Evolutionary conservation across 1,140 invertebrate genomes (phyloP).

Genomic region (Orchesella cincta): DNA sequence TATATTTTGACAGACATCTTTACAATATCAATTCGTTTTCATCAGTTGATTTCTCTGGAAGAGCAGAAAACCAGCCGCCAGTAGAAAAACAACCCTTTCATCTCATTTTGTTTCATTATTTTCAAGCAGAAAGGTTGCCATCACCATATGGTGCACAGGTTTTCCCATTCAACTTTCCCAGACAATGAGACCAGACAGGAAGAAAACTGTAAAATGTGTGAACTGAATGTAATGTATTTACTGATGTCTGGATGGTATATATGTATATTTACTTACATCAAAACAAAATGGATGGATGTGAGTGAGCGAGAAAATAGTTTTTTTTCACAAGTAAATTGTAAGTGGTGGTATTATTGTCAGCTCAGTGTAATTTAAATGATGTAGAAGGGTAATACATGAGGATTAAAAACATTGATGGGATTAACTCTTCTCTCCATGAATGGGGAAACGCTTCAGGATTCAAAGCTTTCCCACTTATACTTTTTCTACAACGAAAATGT

Average conservation of each 20-base stretch:
- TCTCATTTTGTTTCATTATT: too few relatives aligned
- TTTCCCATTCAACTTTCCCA: neutral
- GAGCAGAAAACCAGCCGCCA: too few relatives aligned
- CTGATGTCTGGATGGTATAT: neutral
- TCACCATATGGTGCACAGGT: too few relatives aligned
- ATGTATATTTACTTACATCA: neutral
- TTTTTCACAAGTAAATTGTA: neutral
- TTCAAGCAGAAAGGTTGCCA: too few relatives aligned
- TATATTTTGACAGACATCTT: too few relatives aligned
- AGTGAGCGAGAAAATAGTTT: neutral
- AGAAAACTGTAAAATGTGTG: neutral
- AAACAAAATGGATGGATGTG: too few relatives aligned
- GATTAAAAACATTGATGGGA: constrained; percentile 13
- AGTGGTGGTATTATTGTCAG: constrained; percentile 14
- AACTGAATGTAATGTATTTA: neutral
- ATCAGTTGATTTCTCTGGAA: too few relatives aligned
- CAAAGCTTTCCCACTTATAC: neutral
- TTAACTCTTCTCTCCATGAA: neutral
- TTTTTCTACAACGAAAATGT: neutral
- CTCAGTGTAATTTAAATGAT: constrained; percentile 20
- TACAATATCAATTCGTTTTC: too few relatives aligned
- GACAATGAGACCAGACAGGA: neutral
- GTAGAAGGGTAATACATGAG: constrained; percentile 12
- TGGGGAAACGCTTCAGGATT: neutral
- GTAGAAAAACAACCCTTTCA: too few relatives aligned